phyloP scores from a whole-genome alignment of 2,113 vertebrate genomes.

The Triplophysa siluroides region DNA sequence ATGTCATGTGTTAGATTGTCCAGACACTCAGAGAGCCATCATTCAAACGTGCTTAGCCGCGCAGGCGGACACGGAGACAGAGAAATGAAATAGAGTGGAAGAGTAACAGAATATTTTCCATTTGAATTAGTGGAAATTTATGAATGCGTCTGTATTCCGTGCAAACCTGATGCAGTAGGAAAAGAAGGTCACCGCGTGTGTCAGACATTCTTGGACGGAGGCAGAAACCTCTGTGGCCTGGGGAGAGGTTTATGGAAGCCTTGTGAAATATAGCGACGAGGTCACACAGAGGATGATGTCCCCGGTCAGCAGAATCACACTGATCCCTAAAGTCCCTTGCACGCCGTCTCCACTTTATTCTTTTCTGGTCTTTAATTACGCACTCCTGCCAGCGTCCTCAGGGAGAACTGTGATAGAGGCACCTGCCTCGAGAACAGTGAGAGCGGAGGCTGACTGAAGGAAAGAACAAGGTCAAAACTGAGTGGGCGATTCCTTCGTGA shows the following conservation, averaged over 20 bases:
- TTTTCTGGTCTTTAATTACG: constrained; percentile 7
- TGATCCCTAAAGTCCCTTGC: constrained; percentile 61
- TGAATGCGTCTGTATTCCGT: constrained; percentile 32
- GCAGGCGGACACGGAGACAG: constrained; percentile 25
- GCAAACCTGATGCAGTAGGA: constrained; percentile 30
- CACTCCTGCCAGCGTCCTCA: neutral
- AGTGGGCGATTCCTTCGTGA: constrained; percentile 22
- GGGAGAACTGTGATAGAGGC: constrained; percentile 20
- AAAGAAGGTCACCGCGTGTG: constrained; percentile 37
- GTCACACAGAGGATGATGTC: constrained; percentile 36
- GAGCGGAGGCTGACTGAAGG: neutral
- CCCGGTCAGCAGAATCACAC: constrained; percentile 49
- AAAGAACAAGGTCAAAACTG: neutral
- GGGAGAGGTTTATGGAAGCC: constrained; percentile 48
- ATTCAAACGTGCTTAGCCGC: constrained; percentile 29
- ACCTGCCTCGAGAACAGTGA: constrained; percentile 24
- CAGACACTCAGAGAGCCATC: constrained; percentile 35
- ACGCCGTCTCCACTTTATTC: neutral
- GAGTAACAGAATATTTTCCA: constrained; percentile 44
- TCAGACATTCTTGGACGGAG: constrained; percentile 44
- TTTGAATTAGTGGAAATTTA: constrained; percentile 32
- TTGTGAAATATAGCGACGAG: constrained; percentile 50
- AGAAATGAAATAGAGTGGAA: constrained; percentile 34
- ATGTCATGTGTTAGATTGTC: constrained; percentile 23
- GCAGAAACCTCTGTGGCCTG: constrained; percentile 42